These are phyloP conservation scores for Antitype chi DNA, from an alignment of 2,888 invertebrate species.

Conservation along the genomic window DNA sequence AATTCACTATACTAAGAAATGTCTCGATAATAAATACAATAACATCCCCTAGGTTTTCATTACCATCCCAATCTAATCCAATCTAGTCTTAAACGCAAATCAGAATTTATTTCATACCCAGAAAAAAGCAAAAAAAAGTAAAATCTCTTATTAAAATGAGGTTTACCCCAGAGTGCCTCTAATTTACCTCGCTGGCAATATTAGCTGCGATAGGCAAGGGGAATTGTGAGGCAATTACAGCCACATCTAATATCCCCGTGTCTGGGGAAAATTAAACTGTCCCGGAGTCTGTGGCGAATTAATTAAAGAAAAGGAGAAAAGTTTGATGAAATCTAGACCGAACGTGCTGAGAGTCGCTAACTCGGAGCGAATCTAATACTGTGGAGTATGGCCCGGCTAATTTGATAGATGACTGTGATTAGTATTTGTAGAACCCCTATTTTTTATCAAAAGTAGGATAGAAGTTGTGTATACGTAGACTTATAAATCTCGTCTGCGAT, in stretches of 20 bases:
- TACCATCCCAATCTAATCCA: neutral
- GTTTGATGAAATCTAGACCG: slow-evolving; percentile 49
- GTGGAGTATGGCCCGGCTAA: neutral
- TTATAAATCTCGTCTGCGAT: neutral
- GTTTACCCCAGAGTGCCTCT: slow-evolving; percentile 26
- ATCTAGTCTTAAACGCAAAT: slow-evolving; percentile 10
- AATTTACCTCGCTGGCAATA: slow-evolving; percentile 42
- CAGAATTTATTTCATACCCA: slow-evolving; percentile 5
- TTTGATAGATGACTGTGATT: neutral
- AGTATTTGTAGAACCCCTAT: neutral
- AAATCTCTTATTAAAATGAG: slow-evolving; percentile 44
- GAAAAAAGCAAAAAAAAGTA: slow-evolving; percentile 14
- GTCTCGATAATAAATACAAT: neutral
- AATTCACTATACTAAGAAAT: neutral
- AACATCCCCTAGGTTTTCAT: neutral
- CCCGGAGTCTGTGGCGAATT: slow-evolving; percentile 39
- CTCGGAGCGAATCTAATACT: neutral
- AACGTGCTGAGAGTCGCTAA: slow-evolving; percentile 9
- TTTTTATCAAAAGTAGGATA: neutral
- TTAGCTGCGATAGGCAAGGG: slow-evolving; percentile 39
- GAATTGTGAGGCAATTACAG: slow-evolving; percentile 41
- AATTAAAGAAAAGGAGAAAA: slow-evolving; percentile 48
- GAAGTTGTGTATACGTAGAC: neutral
- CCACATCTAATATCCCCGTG: slow-evolving; percentile 44
- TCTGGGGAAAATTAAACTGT: slow-evolving; percentile 46